Conservation (phyloP, 2,888 invertebrate species). For the Xanthia togata region DNA sequence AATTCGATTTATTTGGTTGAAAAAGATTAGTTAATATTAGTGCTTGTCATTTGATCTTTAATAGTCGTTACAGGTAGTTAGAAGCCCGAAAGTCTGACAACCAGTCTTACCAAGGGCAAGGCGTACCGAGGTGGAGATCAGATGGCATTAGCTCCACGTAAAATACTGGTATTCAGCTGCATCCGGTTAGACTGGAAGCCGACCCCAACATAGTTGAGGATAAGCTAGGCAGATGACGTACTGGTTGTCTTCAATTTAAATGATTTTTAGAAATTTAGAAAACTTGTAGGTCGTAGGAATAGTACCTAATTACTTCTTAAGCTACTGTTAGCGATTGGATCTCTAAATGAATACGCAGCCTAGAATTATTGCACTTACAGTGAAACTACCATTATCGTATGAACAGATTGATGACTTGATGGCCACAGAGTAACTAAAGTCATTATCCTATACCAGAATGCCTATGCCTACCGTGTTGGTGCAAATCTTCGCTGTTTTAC, state of each 20-base stretch:
- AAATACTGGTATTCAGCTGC: not conserved
- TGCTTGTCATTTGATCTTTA: not conserved
- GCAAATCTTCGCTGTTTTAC: too few relatives aligned
- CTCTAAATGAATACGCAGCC: not conserved
- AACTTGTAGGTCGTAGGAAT: not conserved
- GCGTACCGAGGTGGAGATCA: not conserved
- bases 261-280: not conserved
- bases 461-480: too few relatives aligned
- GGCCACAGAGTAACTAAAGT: not conserved
- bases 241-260: not conserved
- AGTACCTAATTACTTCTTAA: slow-evolving; percentile 4
- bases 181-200: not conserved
- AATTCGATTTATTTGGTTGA: not conserved
- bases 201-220: not conserved
- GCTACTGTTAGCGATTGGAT: not conserved
- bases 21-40: not conserved
- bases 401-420: not conserved
- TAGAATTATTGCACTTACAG: slow-evolving; percentile 4
- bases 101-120: not conserved
- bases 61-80: not conserved
- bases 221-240: not conserved
- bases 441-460: not conserved
- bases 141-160: not conserved
- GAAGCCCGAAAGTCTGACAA: not conserved
- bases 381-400: slow-evolving; percentile 3